A percentile compares a stretch with the other conserved stretches of the same genome.
phyloP scores from a whole-genome alignment of 2,113 vertebrate species.

The Lonchura striata region DNA sequence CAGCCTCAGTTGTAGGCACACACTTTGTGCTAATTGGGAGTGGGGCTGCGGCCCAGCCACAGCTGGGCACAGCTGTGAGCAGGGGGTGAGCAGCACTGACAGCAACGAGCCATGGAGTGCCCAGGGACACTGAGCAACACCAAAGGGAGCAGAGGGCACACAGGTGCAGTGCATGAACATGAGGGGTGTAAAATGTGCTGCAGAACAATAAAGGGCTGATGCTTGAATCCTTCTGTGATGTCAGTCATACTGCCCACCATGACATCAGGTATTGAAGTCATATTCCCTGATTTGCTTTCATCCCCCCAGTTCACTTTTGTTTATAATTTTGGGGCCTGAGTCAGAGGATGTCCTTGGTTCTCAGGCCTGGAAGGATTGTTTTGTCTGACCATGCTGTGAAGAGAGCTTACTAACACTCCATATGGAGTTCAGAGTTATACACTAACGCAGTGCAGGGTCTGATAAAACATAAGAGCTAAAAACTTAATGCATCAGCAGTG shows the following conservation, averaged over 20 bases:
- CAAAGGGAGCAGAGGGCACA: not conserved
- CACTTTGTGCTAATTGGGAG: not conserved
- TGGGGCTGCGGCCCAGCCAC: not conserved
- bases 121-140: not conserved
- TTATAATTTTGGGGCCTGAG: not conserved
- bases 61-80: not conserved
- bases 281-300: not conserved
- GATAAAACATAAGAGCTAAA: not conserved
- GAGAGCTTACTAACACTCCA: not conserved
- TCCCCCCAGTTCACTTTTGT: not conserved
- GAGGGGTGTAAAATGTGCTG: not conserved
- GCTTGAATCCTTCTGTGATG: not conserved
- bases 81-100: not conserved
- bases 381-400: not conserved
- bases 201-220: not conserved
- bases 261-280: not conserved
- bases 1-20: not conserved
- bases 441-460: not conserved
- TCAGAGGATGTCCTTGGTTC: not conserved
- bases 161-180: not conserved
- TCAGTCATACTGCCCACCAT: rapidly evolving
- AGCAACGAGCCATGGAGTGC: not conserved
- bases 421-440: not conserved
- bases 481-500: not conserved
- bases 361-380: not conserved